These are phyloP conservation scores for Platysteira castanea DNA, from an alignment of 2,113 vertebrate genomes.

Conservation along the genomic window DNA sequence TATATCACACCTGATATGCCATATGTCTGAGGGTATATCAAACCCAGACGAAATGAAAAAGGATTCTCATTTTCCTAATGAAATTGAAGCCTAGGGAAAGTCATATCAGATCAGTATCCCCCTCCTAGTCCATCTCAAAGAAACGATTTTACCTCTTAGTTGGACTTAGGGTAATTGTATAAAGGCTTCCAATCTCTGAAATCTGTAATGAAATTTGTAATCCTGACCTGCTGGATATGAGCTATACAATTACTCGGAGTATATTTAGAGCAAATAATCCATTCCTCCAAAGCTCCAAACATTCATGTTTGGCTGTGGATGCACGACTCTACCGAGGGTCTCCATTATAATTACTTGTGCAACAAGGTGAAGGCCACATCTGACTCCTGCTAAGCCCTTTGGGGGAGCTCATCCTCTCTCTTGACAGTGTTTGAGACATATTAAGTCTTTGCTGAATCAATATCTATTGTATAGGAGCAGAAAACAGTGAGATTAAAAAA, in stretches of 20 bases:
- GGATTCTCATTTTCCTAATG: constrained; percentile 33
- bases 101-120: background rate
- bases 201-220: constrained; percentile 79
- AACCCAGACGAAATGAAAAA: background rate
- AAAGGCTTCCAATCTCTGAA: constrained; percentile 74
- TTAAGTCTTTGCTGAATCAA: background rate
- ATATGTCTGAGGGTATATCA: background rate
- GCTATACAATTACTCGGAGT: constrained; percentile 75
- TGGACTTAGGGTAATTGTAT: constrained; percentile 76
- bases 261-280: constrained; percentile 75
- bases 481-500: background rate
- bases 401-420: background rate
- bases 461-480: background rate
- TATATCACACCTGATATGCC: background rate
- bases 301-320: constrained; percentile 57
- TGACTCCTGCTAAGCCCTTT: constrained; percentile 39
- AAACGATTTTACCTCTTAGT: constrained; percentile 75
- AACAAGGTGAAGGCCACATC: background rate
- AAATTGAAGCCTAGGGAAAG: constrained; percentile 39
- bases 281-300: constrained; percentile 63
- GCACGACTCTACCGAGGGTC: constrained; percentile 23
- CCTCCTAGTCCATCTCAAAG: constrained; percentile 67
- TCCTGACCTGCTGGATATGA: constrained; percentile 79
- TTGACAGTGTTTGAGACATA: background rate
- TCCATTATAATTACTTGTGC: constrained; percentile 51